Base-by-base conservation (phyloP, 2,888 invertebrate genomes). In the Trypoxylon attenuatum region DNA sequence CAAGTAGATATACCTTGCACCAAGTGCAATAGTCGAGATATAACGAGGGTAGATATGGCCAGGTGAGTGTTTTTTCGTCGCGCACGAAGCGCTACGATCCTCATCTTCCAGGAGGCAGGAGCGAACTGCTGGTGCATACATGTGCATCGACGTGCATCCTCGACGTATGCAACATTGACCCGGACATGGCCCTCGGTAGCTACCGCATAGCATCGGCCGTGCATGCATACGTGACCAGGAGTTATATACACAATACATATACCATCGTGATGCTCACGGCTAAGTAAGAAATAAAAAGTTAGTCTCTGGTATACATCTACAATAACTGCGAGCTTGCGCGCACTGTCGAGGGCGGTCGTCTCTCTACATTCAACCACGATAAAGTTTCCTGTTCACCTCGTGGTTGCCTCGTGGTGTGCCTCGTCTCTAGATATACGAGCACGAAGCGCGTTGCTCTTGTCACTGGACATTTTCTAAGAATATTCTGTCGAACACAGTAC, bases 101-200 rank as follows among this genome's bases (percentile, higher is more conserved):
- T 54, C 41, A 33, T 59, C 56, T 56, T 46, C 46, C 13, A 46
- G 16, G 23, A 18, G 42, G 56, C 38, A 61, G 65, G 63, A n/a
- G 52, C 51, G 51, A 61, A 61, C 56, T 58, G 64, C 10, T 29
- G 67, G 64, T 67, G 77, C 71, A 72, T 67, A 69, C 75, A 57
- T 61, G 75, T 58, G 67, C 76, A 77, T 76, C 71, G 71, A 73
- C 39, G 66, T 69, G 68, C 68, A 78, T 75, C 71, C 55, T 71
- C 42, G 50, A 53, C 46, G 51, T 71, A 71, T 62, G 71, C 69
- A 72, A 65, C 71, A 68, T 66, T 77, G 79, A 79, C 73, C 76
- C 79, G 78, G 79, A 76, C 74, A 72, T 71, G 73, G 65, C 64
- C 69, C 69, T 57, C 39, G 62, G 64, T 64, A 56, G 73, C 72